Evolutionary conservation across 2,797 vertebrate species (phyloP).

Genomic region (Pantherophis vulpinus): DNA sequence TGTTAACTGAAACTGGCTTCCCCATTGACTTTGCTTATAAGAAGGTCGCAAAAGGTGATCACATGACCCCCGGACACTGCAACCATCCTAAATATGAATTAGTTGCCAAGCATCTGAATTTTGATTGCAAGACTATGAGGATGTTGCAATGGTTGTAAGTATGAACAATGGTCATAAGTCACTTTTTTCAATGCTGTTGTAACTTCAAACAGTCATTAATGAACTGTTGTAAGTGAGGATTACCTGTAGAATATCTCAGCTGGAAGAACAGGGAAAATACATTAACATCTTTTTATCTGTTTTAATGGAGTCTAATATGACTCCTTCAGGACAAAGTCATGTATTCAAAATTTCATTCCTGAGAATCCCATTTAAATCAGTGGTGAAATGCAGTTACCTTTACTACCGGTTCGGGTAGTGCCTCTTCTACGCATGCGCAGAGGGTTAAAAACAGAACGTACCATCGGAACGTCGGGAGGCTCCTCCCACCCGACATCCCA

Average conservation of each 20-base stretch:
- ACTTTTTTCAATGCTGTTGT: neutral
- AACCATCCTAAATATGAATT: neutral
- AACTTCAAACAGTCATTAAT: neutral
- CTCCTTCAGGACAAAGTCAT: neutral
- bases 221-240: neutral
- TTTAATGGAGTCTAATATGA: neutral
- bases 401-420: too few species aligned
- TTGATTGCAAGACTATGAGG: neutral
- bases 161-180: neutral
- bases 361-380: neutral
- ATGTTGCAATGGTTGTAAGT: neutral
- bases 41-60: neutral
- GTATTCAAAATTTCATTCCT: neutral
- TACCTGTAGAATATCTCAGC: too few species aligned
- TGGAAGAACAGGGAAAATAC: too few species aligned
- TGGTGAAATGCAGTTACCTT: too few species aligned
- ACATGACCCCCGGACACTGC: neutral
- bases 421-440: too few species aligned
- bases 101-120: neutral
- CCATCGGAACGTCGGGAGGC: accelerated
- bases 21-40: neutral
- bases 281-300: neutral
- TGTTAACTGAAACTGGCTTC: neutral
- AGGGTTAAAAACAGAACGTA: too few species aligned
- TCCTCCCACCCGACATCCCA: too few species aligned